phyloP scores from a whole-genome alignment of 2,797 vertebrate genomes.

The Microchirus variegatus region DNA sequence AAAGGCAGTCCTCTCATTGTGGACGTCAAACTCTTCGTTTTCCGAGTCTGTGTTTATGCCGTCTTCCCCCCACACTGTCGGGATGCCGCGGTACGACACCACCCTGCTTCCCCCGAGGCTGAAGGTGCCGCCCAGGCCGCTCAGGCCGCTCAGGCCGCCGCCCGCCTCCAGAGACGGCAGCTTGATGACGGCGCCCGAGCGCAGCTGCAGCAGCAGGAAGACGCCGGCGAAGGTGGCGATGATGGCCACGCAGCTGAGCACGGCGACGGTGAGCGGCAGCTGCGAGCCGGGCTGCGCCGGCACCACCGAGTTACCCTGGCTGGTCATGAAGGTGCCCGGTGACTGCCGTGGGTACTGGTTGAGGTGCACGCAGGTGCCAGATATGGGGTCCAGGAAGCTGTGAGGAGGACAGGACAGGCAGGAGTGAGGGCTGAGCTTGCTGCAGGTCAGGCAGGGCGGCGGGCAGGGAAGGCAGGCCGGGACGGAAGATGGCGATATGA shows the following conservation, averaged over 20 bases:
- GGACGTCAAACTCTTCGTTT: conserved; percentile 88
- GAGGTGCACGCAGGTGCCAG: conserved; percentile 88
- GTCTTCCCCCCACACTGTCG: conserved; percentile 92
- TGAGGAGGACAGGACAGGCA: conserved; percentile 93
- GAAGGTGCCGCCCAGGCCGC: conserved; percentile 62
- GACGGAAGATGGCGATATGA: conserved; percentile 76
- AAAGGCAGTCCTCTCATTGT: conserved; percentile 97
- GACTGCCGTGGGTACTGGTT: conserved; percentile 92
- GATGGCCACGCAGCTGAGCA: conserved; percentile 92
- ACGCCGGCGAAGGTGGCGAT: conserved; percentile 86
- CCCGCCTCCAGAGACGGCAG: conserved; percentile 77
- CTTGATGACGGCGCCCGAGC: conserved; percentile 83
- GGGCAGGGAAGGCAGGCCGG: conserved; percentile 89
- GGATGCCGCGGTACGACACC: conserved; percentile 94
- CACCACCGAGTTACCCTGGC: conserved; percentile 25
- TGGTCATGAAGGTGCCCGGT: conserved; percentile 72
- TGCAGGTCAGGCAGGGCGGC: conserved; percentile 89
- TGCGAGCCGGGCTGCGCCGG: conserved; percentile 55
- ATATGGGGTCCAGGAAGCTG: conserved; percentile 84
- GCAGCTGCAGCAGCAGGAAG: conserved; percentile 92
- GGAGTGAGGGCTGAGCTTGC: conserved; percentile 79
- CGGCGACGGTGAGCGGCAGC: conserved; percentile 86
- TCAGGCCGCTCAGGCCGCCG: conserved; percentile 58
- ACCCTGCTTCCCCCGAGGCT: conserved; percentile 77
- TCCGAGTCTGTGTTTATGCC: conserved; percentile 88